phyloP scores from a whole-genome alignment of 2,888 invertebrate genomes.

The Temnothorax unifasciatus region DNA sequence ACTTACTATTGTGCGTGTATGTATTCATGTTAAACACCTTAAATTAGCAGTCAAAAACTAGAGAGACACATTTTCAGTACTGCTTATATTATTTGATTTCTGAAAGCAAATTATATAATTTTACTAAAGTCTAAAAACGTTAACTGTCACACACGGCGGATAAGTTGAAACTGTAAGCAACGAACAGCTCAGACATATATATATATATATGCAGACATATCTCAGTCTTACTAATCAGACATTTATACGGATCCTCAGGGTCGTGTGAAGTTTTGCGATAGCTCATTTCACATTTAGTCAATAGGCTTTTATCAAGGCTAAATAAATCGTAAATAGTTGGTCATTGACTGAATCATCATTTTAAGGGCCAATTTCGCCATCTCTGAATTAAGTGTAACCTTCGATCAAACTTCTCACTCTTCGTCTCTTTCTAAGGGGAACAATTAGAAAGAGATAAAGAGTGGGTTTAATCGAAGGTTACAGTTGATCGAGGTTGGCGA shows the following conservation, averaged over 20 bases:
- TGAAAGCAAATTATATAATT: neutral
- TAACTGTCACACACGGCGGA: neutral
- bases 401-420: no score
- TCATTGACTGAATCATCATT: neutral
- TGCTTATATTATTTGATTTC: neutral
- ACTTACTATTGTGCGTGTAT: neutral
- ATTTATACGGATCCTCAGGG: neutral
- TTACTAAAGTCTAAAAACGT: neutral
- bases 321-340: neutral
- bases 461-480: no score
- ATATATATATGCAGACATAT: conserved; percentile 14
- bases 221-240: neutral
- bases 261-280: neutral
- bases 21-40: neutral
- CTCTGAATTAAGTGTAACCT: no score
- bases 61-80: neutral
- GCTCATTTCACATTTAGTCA: neutral
- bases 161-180: conserved; percentile 22
- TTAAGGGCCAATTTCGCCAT: no score
- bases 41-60: neutral
- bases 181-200: conserved; percentile 3
- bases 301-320: neutral
- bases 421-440: no score
- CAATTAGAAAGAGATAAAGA: no score
- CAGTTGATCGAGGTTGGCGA: no score